Percentiles rank a stretch among this genome's conserved stretches.
These are phyloP conservation scores for Glandiceps talaboti DNA, from an alignment of 53 echinoderm and acorn worm genomes.

Conservation along the genomic window DNA sequence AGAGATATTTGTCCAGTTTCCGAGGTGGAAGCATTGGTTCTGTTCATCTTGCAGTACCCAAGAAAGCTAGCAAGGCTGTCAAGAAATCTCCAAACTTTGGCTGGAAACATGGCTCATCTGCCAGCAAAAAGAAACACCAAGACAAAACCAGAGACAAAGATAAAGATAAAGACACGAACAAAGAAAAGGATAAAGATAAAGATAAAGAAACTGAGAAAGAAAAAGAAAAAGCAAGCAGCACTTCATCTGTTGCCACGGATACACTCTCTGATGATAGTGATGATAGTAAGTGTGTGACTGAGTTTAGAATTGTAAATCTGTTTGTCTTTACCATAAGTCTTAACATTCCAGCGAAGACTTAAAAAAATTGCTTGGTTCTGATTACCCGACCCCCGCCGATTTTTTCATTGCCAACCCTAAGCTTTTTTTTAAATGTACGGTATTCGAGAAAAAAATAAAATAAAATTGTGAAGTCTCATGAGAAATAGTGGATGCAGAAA, in stretches of 20 bases:
- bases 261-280: background rate
- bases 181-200: conserved; percentile 6
- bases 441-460: no score
- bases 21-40: conserved; percentile 51
- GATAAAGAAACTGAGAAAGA: background rate
- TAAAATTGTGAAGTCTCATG: no score
- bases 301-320: no score
- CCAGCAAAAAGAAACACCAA: conserved; percentile 62
- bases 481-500: no score
- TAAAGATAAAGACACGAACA: background rate
- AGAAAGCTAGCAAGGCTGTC: conserved; percentile 17
- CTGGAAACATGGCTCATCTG: conserved; percentile 69
- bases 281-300: background rate
- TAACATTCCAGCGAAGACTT: no score
- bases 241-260: background rate
- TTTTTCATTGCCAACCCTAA: no score
- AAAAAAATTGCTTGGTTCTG: no score
- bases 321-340: no score
- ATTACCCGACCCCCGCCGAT: no score
- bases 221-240: background rate
- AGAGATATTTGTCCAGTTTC: conserved; percentile 79
- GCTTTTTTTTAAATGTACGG: no score
- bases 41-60: conserved; percentile 25
- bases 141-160: conserved; percentile 20
- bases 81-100: conserved; percentile 48